Conservation (phyloP, 2,888 invertebrate genomes). For the Mayetiola destructor region DNA sequence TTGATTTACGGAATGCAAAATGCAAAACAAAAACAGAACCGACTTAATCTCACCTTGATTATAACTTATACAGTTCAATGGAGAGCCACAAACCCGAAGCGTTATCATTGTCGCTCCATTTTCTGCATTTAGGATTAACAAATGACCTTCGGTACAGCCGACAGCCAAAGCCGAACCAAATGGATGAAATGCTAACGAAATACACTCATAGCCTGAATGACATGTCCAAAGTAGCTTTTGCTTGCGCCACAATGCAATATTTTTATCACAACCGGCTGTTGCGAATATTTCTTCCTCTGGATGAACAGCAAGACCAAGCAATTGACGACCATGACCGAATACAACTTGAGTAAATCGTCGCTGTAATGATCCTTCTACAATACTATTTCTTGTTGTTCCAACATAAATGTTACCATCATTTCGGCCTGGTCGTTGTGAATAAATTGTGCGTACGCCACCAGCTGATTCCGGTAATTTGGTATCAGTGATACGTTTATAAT, state of each 20-base stretch:
- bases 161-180: constrained; percentile 75
- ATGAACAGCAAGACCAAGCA: constrained; percentile 79
- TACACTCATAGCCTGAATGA: constrained; percentile 79
- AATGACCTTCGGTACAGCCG: constrained; percentile 79
- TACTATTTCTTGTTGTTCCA: constrained; percentile 77
- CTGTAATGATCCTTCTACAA: constrained; percentile 80
- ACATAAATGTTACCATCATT: constrained; percentile 85
- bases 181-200: constrained; percentile 75
- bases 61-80: constrained; percentile 71
- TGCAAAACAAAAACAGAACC: neutral
- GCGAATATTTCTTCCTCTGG: constrained; percentile 84
- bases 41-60: constrained; percentile 53
- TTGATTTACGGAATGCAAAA: neutral
- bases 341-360: constrained; percentile 74
- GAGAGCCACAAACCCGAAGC: constrained; percentile 72
- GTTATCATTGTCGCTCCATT: constrained; percentile 75
- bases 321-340: constrained; percentile 76
- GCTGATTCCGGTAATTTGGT: constrained; percentile 79
- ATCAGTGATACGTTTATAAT: constrained; percentile 78
- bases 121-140: constrained; percentile 73
- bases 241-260: constrained; percentile 79
- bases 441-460: constrained; percentile 80
- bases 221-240: constrained; percentile 78
- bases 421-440: constrained; percentile 72
- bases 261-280: constrained; percentile 82